Conservation (phyloP, 2,888 invertebrate species). For the Gonocerus acuteangulatus region DNA sequence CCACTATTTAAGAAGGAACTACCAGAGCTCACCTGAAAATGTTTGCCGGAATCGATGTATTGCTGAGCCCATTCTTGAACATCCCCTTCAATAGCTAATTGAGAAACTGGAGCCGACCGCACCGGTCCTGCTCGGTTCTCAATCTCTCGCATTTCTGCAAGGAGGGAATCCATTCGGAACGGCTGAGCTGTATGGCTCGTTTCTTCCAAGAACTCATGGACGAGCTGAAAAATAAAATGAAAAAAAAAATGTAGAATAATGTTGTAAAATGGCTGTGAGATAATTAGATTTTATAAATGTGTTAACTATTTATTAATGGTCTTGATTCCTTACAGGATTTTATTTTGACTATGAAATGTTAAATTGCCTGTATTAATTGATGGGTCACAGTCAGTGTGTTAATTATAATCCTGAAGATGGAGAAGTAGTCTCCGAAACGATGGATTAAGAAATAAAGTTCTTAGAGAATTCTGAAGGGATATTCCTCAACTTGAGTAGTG, state of each 20-base stretch:
- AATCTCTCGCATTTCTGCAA: constrained; percentile 79
- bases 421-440: too few relatives aligned
- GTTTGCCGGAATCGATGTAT: constrained; percentile 48
- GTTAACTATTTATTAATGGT: not conserved
- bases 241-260: not conserved
- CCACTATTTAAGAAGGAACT: too few relatives aligned
- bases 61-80: constrained; percentile 48
- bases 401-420: not conserved
- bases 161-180: constrained; percentile 78
- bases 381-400: too few relatives aligned
- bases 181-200: constrained; percentile 55
- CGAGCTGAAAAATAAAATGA: constrained; percentile 50
- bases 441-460: too few relatives aligned
- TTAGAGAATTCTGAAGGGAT: too few relatives aligned
- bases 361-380: too few relatives aligned
- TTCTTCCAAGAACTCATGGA: constrained; percentile 72
- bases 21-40: constrained; percentile 46
- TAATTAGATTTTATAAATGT: not conserved
- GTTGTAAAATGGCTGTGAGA: not conserved
- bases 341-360: too few relatives aligned
- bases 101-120: constrained; percentile 33
- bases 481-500: too few relatives aligned
- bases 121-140: constrained; percentile 43
- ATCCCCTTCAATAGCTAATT: constrained; percentile 33
- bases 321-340: too few relatives aligned